phyloP scores from a whole-genome alignment of 2,888 invertebrate species.

The Sphecodes monilicornis region DNA sequence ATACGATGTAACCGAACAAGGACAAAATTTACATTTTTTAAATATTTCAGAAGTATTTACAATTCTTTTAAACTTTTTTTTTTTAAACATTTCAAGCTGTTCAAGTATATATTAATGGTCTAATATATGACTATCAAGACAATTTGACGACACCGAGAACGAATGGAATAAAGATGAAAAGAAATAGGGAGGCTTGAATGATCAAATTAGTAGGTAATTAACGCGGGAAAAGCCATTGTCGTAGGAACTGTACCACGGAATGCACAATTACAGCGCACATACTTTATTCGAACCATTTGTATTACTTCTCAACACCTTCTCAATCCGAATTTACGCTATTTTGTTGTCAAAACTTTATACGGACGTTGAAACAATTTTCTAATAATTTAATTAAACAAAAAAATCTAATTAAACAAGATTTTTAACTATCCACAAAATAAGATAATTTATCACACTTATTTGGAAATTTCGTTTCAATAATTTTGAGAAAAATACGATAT shows the following conservation, averaged over 20 bases:
- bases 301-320: not conserved
- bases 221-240: not conserved
- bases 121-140: slow-evolving; percentile 1
- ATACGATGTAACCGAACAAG: not conserved
- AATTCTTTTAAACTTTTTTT: not conserved
- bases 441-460: no score
- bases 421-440: no score
- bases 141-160: not conserved
- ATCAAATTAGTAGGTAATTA: slow-evolving; percentile 24
- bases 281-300: not conserved
- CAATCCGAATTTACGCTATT: not conserved
- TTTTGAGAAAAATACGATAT: no score
- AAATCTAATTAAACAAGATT: no score
- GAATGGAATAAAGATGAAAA: not conserved
- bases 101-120: not conserved
- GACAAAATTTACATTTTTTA: not conserved
- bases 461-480: no score
- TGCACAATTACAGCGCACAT: not conserved
- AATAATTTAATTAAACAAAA: no score
- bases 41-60: not conserved
- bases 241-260: not conserved
- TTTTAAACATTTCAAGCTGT: not conserved
- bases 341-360: not conserved
- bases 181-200: not conserved
- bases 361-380: no score